These are phyloP conservation scores for Falco biarmicus DNA, from an alignment of 2,797 vertebrate species.

Conservation along the genomic window DNA sequence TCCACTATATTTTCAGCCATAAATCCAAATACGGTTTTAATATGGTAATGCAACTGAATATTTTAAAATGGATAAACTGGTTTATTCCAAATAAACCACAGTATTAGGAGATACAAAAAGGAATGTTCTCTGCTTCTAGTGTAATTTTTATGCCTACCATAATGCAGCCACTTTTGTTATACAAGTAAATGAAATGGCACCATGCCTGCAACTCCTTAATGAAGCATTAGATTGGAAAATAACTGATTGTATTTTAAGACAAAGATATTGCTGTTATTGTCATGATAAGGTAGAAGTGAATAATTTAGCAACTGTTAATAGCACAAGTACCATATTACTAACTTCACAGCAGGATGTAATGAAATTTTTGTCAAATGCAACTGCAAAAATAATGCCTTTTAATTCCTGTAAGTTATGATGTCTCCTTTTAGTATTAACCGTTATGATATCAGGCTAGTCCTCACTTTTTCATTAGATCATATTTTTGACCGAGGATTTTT, in stretches of 20 bases:
- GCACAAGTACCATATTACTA: conserved; percentile 30
- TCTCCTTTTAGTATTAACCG: conserved; percentile 45
- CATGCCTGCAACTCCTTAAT: conserved; percentile 42
- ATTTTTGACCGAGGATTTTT: conserved; percentile 63
- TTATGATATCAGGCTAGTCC: conserved; percentile 37
- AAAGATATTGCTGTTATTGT: conserved; percentile 64
- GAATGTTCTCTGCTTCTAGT: neutral
- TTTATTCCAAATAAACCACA: neutral
- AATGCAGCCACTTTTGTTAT: neutral
- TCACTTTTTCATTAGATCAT: conserved; percentile 74
- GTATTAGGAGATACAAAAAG: neutral
- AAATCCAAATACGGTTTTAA: neutral
- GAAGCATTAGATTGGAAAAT: conserved; percentile 75
- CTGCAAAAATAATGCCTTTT: conserved; percentile 52
- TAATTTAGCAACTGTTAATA: conserved; percentile 76
- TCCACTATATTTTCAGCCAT: neutral
- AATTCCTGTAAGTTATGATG: conserved; percentile 36
- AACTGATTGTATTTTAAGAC: conserved; percentile 63
- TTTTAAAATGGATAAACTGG: neutral
- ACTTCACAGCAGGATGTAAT: conserved; percentile 51
- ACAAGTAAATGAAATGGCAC: neutral
- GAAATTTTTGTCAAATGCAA: conserved; percentile 54
- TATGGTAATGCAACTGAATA: neutral
- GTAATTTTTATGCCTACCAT: conserved; percentile 5
- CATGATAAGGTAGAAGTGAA: conserved; percentile 71